Evolutionary conservation across 2,113 vertebrate genomes (phyloP), one percentile per base, ranked within the genome.

Genomic region (Mionectes macconnelli): DNA sequence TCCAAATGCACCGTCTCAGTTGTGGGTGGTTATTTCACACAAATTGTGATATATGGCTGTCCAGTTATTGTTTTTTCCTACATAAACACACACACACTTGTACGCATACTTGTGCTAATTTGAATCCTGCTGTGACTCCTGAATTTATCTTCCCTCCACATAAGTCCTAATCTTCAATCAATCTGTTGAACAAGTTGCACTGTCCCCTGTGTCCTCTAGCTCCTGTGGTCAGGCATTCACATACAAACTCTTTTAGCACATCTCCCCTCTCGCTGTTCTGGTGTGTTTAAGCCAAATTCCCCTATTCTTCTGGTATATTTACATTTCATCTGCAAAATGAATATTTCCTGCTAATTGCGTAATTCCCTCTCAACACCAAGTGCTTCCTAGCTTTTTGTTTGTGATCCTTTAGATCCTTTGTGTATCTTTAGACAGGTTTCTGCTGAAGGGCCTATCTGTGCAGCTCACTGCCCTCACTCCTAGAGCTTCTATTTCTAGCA

Each of bases 31-130:
- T 63, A 83, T 56, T 92, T 69, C 50, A 80, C 9, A 40, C 14
- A 62, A 55, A 52, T 22, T 17, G 17, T 33, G 20, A 31, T 33
- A 11, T 7, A 39, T 59, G 31, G 12, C 11, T 64, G 4, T 35
- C 10, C 49, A 88, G 12, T 8, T 30, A 14, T 4, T 56, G 3
- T 16, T 52, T 79, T 84, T 68, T 64, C 22, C 31, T 70, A 7
- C 9, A 22, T 12, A 2, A 6, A 9, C 12, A 28, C 4, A 28
- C 3, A 2, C 7, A 8, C 12, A 31, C 4, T 28, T 3, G 17
- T 6, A 16, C 5, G 19, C 5, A 3, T 8, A 8, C 2, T 37
- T 55, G 8, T 52, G 7, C 47, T 56, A 33, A 3, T 55, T 56
- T 39, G 31, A 82, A 63, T 8, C 14, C 42, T 60, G 14, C 23